Evolutionary conservation across 2,797 vertebrate genomes (phyloP), one percentile per base, ranked within the genome.

Genomic region (Sitta carolinensis): DNA sequence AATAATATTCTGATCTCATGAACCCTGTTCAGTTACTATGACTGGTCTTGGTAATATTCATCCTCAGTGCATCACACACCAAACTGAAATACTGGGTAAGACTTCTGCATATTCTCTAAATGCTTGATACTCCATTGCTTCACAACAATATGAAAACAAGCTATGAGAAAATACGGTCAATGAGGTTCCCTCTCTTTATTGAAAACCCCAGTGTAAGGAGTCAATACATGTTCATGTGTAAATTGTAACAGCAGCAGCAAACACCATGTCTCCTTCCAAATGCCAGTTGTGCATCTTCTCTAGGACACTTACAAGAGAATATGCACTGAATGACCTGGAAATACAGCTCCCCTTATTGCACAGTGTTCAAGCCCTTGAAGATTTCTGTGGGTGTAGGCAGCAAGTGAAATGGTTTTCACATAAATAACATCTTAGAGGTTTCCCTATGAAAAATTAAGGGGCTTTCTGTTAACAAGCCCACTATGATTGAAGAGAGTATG

Each of bases 61-160:
- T 29, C 7, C 29, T 72, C n/a, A 83, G 26, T 61, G 15, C 32
- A 42, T 6, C 22, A 51, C 1, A 55, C 14, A 62, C 23, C 40
- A 45, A 80, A 75, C 1, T 75, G 45, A 90, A 85, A 79, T 22
- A 12, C 5, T 52, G 18, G 32, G 4, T 58, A 52, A 55, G 59
- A 7, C 4, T 93, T 32, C 21, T 58, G 14, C 11, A 22, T 59
- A n/a, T 36, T 87, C 8, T 52, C 14, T 83, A 52, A 81, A 51
- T 38, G 36, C 82, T 94, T 95, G 92, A 51, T 93, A 78, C 47
- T 67, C 63, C 50, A 45, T 62, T 81, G 66, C 26, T 88, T 95
- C 85, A 89, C 50, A 70, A 68, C 4, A 13, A 20, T 47, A 81
- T 59, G 62, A 87, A 94, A 95, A 87, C 42, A 83, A 73, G 11